Evolutionary conservation across 2,888 invertebrate genomes (phyloP), one percentile per base, ranked within the genome.

Genomic region (Cremastinae sp.): DNA sequence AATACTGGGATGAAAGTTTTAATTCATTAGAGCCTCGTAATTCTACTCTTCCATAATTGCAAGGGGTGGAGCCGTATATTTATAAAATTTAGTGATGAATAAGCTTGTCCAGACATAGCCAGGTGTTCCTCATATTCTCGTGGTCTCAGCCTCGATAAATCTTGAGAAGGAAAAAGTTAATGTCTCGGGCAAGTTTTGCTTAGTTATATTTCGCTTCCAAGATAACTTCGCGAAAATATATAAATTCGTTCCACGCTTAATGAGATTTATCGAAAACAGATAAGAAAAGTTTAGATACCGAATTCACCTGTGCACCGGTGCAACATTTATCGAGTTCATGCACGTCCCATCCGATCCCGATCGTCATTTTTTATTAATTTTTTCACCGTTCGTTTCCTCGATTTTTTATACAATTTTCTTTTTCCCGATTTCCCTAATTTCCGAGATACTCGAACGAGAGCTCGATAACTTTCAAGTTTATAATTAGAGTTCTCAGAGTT

Each of bases 21-120:
- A 61, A 61, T 28, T 37, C 43, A 61, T 59, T 28, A 16, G 47
- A 47, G 53, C 7, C 22, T 22, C 4, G 16, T 35, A 10, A n/a
- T 41, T 73, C 20, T 59, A 47, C 51, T 73, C 47, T 39, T 28
- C 28, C 53, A 39, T 74, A 74, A 74, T 74, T 74, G 14, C 22
- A 35, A 28, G 28, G 20, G 20, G 61, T 64, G n/a, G 14, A 62
- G 53, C 43, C 49, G n/a, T 64, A 43, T 47, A 61, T 62, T 69
- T 49, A 58, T 74, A 59, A 74, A 74, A 69, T 64, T 41, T 37
- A 64, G 43, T 64, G 74, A 74, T 70, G 64, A 55, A 74, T 74
- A 70, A 61, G 22, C 14, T 18, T 41, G 28, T 39, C 28, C 14
- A 51, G 14, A 4, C 41, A 28, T 14, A 12, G 18, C 51, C 20